A percentile compares a stretch with the other conserved stretches of the same genome.
phyloP scores from a whole-genome alignment of 2,888 invertebrate genomes.

The Ryuthela nishihirai region DNA sequence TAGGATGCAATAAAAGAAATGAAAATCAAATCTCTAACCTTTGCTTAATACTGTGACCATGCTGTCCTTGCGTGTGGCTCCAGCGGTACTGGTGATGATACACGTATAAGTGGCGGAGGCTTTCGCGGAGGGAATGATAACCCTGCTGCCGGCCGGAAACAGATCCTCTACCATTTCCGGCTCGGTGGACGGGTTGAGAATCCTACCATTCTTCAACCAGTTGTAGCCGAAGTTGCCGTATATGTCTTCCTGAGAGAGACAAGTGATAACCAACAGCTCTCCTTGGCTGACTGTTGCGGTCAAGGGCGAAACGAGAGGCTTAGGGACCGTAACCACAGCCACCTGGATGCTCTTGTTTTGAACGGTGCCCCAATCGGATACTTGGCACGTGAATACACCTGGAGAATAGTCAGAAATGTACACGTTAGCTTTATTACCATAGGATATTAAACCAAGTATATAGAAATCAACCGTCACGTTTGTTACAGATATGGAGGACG shows the following conservation, averaged over 20 bases:
- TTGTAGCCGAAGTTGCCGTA: slow-evolving; percentile 63
- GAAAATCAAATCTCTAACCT: too few relatives aligned
- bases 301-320: slow-evolving; percentile 16
- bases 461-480: too few relatives aligned
- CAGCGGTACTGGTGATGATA: slow-evolving; percentile 39
- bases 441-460: too few relatives aligned
- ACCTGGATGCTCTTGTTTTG: slow-evolving; percentile 60
- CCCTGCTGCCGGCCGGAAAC: slow-evolving; percentile 76
- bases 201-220: slow-evolving; percentile 74
- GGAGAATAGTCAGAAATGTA: background rate
- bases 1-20: too few relatives aligned
- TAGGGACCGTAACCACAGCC: slow-evolving; percentile 16
- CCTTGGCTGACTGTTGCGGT: slow-evolving; percentile 22
- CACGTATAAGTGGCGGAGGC: slow-evolving; percentile 41
- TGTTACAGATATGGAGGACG: too few relatives aligned
- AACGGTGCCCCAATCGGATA: slow-evolving; percentile 63
- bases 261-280: slow-evolving; percentile 24
- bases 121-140: slow-evolving; percentile 60
- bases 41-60: slow-evolving; percentile 40
- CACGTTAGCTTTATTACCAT: too few relatives aligned
- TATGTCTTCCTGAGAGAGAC: slow-evolving; percentile 21
- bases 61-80: slow-evolving; percentile 34
- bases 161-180: slow-evolving; percentile 76
- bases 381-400: slow-evolving; percentile 70
- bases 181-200: slow-evolving; percentile 56